Conservation (phyloP, 1,140 invertebrate species). For the Sitophilus oryzae region DNA sequence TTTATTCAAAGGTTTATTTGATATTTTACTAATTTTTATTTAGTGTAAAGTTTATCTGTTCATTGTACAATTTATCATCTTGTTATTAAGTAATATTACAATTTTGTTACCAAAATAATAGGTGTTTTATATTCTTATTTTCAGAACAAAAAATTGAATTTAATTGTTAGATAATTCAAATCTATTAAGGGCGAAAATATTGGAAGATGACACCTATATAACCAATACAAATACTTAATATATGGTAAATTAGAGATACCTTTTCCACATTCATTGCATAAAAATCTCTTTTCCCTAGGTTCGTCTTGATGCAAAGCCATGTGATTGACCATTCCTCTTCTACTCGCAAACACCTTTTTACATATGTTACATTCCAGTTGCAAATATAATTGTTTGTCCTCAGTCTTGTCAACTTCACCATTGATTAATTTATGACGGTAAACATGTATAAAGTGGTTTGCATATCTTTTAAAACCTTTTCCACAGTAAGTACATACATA, state of each 20-base stretch:
- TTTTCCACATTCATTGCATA: conserved; percentile 30
- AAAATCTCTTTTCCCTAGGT: conserved; percentile 23
- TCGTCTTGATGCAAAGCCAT: conserved; percentile 15
- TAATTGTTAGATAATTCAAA: conserved; percentile 5
- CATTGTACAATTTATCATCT: too few species aligned
- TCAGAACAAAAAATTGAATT: too few species aligned
- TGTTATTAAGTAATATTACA: too few species aligned
- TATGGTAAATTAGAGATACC: conserved; percentile 43
- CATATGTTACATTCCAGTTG: conserved; percentile 25
- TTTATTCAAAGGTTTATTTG: too few species aligned
- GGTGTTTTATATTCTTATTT: too few species aligned
- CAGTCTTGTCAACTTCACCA: conserved; percentile 18
- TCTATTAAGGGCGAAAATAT: conserved; percentile 5
- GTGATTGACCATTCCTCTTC: conserved; percentile 23
- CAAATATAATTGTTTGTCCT: conserved; percentile 17
- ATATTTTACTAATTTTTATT: too few species aligned
- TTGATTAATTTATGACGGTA: conserved; percentile 19
- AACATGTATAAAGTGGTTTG: conserved; percentile 21
- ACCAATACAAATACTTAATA: too few species aligned
- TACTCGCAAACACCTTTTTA: conserved; percentile 26
- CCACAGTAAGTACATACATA: conserved; percentile 64
- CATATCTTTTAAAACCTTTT: conserved; percentile 54
- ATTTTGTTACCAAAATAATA: too few species aligned
- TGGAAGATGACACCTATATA: too few species aligned
- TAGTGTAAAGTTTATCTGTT: too few species aligned